Base-by-base conservation (phyloP, 2,888 invertebrate genomes). In the Morpho helenor region DNA sequence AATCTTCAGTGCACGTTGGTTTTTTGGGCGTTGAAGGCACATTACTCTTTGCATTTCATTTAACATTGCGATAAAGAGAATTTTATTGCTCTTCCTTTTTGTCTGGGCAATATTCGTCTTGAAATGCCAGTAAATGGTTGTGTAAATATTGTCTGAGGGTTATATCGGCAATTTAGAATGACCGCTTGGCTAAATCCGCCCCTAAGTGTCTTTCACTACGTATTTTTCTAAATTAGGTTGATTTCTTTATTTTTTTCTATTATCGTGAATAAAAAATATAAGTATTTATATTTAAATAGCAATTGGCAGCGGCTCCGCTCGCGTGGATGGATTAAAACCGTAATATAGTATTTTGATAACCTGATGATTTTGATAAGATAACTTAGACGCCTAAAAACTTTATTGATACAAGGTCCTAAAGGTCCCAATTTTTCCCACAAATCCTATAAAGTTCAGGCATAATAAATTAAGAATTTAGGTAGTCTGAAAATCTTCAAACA, bases 31-130 rank as follows among this genome's bases (percentile, higher is more conserved):
- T 53, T 58, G 53, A 58, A 49, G 54, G 53, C 55, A 60, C 60
- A 60, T 60, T 60, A 57, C 49, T 62, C 57, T 62, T 62, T 62
- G 60, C 62, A 62, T 62, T 60, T 60, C 62, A 62, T 62, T 60
- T 60, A 57, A 62, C 62, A 55, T 57, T 52, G 47, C 60, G 55
- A 62, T 62, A 62, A 60, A 60, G 54, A 49, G 55, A 49, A 57
- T 57, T 62, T 62, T 60, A 60, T 60, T 60, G 60, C 60, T 57
- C 41, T 42, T 54, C 48, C 53, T 59, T 40, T 50, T 59, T 59
- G 52, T 49, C 52, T 9, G 16, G 8, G 42, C 52, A 52, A 60
- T 52, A 57, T 57, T 57, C 31, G 57, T 31, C 51, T 52, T 47
- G 39, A 56, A 60, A 23, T 42, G 56, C 46, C 52, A 46, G 42